Percentiles rank a stretch among this genome's conserved stretches.
Conservation (phyloP, 2,797 vertebrate species). For the Thalassophryne amazonica region DNA sequence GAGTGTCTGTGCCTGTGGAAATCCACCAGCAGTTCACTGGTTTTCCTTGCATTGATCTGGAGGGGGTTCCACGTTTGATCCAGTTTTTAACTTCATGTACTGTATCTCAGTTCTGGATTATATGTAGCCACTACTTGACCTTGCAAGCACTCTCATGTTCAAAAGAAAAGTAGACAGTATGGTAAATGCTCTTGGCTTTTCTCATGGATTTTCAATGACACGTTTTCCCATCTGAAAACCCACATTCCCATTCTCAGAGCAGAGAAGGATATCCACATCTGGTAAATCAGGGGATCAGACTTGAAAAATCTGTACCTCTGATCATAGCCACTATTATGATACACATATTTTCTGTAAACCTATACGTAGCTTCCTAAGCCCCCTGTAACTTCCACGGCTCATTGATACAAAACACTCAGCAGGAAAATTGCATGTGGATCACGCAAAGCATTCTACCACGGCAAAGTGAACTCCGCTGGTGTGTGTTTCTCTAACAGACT, state of each 20-base stretch:
- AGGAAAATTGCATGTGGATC: slow-evolving; percentile 25
- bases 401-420: slow-evolving; percentile 16
- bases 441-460: slow-evolving; percentile 34
- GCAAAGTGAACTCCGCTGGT: slow-evolving; percentile 24
- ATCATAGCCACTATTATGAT: slow-evolving; percentile 32
- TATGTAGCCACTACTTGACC: slow-evolving; percentile 32
- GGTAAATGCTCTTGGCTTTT: slow-evolving; percentile 33
- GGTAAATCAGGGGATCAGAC: slow-evolving; percentile 54
- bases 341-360: slow-evolving; percentile 24
- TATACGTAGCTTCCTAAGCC: slow-evolving; percentile 14
- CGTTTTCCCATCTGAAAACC: slow-evolving; percentile 66
- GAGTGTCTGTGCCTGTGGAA: too few species aligned
- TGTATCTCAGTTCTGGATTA: slow-evolving; percentile 18
- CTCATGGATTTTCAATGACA: slow-evolving; percentile 50
- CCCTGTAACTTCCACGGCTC: slow-evolving; percentile 16
- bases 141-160: slow-evolving; percentile 46
- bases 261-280: slow-evolving; percentile 54
- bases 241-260: slow-evolving; percentile 40
- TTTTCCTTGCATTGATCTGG: too few species aligned
- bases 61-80: too few species aligned
- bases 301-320: slow-evolving; percentile 37
- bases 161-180: slow-evolving; percentile 38
- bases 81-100: too few species aligned
- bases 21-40: too few species aligned
- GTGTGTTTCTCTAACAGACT: slow-evolving; percentile 11